Conservation (phyloP, 2,113 vertebrate genomes). For the Alexandromys fortis region DNA sequence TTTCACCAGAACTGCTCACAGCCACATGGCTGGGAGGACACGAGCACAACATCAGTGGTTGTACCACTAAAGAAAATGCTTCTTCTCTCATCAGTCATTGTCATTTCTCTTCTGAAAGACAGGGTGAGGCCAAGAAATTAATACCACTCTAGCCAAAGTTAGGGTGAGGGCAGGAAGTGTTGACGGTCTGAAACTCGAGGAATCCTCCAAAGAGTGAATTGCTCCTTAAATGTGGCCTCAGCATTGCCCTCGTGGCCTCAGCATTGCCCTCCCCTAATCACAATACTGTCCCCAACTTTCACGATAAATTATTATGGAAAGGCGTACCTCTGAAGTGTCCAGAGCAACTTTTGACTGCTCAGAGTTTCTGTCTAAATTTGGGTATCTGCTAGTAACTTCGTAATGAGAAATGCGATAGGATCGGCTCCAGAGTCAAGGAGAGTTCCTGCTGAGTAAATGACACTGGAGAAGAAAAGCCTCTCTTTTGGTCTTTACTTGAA, state of each 20-base stretch:
- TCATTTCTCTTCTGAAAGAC: conserved; percentile 49
- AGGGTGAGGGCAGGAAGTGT: neutral
- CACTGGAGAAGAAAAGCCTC: conserved; percentile 84
- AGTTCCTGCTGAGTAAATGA: conserved; percentile 87
- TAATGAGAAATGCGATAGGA: conserved; percentile 86
- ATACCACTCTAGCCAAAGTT: neutral
- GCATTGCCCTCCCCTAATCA: neutral
- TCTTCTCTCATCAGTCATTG: neutral
- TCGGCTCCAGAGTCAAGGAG: conserved; percentile 81
- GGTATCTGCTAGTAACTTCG: conserved; percentile 72
- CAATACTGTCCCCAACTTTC: neutral
- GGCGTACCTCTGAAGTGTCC: neutral
- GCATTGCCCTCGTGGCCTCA: neutral
- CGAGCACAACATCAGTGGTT: neutral
- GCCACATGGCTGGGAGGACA: neutral
- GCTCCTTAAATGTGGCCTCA: neutral
- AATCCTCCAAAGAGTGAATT: neutral
- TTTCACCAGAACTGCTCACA: neutral
- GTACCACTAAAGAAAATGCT: neutral
- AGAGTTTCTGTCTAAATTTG: conserved; percentile 25
- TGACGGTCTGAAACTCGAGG: neutral
- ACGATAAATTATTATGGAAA: neutral
- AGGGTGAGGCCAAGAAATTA: neutral
- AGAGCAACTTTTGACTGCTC: neutral
- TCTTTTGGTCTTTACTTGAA: conserved; percentile 86